These are phyloP conservation scores for Phymorhynchus buccinoides DNA, from an alignment of 1,140 invertebrate species.

Conservation along the genomic window DNA sequence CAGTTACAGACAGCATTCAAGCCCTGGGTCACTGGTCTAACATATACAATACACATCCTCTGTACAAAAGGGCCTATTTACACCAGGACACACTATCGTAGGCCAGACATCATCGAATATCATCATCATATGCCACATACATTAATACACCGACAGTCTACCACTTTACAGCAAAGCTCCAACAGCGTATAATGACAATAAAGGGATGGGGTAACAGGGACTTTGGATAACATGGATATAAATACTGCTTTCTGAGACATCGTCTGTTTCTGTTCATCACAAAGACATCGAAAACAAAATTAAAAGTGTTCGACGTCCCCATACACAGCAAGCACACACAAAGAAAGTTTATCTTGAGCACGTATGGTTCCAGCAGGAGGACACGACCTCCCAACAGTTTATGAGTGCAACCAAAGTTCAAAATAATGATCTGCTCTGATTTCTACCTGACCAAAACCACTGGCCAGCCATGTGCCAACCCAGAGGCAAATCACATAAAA, in stretches of 20 bases:
- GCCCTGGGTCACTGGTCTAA: neutral
- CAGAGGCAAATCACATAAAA: too few relatives aligned
- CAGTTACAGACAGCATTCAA: neutral
- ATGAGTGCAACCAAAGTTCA: neutral
- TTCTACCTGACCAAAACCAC: neutral
- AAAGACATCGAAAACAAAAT: neutral
- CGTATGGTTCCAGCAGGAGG: slow-evolving; percentile 1
- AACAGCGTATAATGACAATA: neutral
- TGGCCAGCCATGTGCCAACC: too few relatives aligned
- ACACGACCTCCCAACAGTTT: neutral
- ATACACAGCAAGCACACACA: too few relatives aligned
- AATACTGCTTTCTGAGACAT: slow-evolving; percentile 7
- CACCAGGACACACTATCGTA: neutral
- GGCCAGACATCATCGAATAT: neutral
- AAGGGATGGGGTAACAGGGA: neutral
- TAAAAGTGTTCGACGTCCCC: too few relatives aligned
- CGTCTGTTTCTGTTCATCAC: neutral
- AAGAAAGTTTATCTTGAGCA: neutral
- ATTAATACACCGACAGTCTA: neutral
- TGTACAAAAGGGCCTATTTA: neutral
- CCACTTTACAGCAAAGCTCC: neutral
- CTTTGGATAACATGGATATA: slow-evolving; percentile 8
- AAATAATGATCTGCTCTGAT: neutral
- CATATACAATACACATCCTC: neutral
- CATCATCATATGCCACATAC: too few relatives aligned